Conservation (phyloP, 2,113 vertebrate species). For the Baryphthengus martii region DNA sequence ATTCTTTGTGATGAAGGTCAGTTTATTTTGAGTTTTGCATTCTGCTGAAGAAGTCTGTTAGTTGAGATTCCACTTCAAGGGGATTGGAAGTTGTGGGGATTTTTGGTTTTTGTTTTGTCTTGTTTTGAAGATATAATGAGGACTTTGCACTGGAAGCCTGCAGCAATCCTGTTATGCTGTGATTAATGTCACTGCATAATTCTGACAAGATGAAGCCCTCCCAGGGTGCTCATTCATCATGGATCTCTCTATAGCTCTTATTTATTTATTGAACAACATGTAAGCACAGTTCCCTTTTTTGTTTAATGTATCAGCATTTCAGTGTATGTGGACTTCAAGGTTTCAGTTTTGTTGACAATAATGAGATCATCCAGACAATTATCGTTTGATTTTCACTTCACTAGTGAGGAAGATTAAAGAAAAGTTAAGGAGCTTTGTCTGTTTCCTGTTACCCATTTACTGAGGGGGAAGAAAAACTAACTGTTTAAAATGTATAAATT, state of each 20-base stretch:
- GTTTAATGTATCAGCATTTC: constrained; percentile 71
- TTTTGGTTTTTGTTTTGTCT: constrained; percentile 15
- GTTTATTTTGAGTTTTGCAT: constrained; percentile 5
- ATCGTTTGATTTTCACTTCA: constrained; percentile 74
- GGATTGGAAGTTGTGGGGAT: constrained; percentile 11
- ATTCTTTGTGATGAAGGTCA: background rate
- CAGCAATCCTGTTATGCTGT: constrained; percentile 54
- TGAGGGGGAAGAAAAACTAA: background rate
- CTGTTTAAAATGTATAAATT: constrained; percentile 55
- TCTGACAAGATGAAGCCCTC: constrained; percentile 45
- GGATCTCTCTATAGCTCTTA: constrained; percentile 56
- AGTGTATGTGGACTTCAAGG: constrained; percentile 71
- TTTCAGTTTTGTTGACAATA: constrained; percentile 77
- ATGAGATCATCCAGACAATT: constrained; percentile 81
- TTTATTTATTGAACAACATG: constrained; percentile 77
- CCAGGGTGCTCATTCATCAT: constrained; percentile 44
- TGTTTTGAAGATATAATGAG: constrained; percentile 67
- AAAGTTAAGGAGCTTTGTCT: constrained; percentile 74
- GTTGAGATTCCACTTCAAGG: background rate
- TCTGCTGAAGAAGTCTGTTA: background rate
- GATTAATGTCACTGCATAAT: constrained; percentile 70
- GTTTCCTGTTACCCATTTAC: constrained; percentile 75
- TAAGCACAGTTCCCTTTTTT: constrained; percentile 69
- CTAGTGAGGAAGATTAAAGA: constrained; percentile 77
- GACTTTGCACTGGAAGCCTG: constrained; percentile 54